A percentile compares a stretch with the other conserved stretches of the same genome.
These are phyloP conservation scores for Neopipo cinnamomea DNA, from an alignment of 2,113 vertebrate species.

Conservation along the genomic window DNA sequence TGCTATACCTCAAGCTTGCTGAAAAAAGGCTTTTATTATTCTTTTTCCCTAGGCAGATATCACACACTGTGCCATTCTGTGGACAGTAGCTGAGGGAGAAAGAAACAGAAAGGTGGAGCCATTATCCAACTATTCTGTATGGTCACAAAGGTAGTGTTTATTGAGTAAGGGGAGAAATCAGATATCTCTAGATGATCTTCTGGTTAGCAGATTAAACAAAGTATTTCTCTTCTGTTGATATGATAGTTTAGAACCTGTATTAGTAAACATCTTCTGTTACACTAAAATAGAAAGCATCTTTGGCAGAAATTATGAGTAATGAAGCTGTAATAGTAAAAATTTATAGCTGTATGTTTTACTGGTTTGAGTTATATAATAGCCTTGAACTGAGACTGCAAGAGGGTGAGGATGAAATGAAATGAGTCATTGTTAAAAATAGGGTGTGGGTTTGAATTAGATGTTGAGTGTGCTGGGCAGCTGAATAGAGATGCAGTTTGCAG, in stretches of 20 bases:
- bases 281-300: neutral
- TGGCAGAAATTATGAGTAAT: neutral
- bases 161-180: neutral
- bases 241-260: neutral
- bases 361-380: neutral
- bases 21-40: neutral
- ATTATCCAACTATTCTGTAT: neutral
- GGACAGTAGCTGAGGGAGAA: neutral
- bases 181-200: neutral
- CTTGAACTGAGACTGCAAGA: neutral
- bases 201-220: neutral
- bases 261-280: neutral
- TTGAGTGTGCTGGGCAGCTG: neutral
- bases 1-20: neutral
- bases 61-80: neutral
- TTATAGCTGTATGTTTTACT: neutral
- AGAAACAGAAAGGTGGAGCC: neutral
- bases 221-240: neutral
- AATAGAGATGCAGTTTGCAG: neutral
- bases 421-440: slow-evolving; percentile 49
- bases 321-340: neutral
- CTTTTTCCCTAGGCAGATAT: neutral
- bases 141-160: neutral
- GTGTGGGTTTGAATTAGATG: neutral
- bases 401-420: slow-evolving; percentile 23